A percentile compares a stretch with the other conserved stretches of the same genome.
Evolutionary conservation across 2,113 vertebrate species (phyloP).

Genomic region (Apteryx owenii): DNA sequence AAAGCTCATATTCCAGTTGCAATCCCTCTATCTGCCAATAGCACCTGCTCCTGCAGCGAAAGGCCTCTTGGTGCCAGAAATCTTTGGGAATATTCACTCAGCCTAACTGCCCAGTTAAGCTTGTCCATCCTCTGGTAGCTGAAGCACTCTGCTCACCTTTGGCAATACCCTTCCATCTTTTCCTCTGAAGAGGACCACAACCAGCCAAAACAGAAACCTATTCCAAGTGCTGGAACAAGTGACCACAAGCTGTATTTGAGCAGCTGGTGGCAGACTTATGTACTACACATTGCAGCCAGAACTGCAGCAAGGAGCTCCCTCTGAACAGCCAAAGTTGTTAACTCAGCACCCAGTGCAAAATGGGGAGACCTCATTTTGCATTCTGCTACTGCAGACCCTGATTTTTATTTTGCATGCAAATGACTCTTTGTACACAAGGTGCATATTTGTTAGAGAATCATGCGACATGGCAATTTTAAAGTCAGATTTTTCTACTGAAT

Average conservation of each 20-base stretch:
- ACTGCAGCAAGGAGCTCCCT: background rate
- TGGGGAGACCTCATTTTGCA: background rate
- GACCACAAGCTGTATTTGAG: background rate
- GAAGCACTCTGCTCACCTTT: background rate
- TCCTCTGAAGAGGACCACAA: background rate
- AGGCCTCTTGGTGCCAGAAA: background rate
- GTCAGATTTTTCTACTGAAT: background rate
- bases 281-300: background rate
- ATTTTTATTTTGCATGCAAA: background rate
- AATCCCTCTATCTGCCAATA: background rate
- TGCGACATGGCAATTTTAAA: background rate
- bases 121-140: background rate
- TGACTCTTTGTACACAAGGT: background rate
- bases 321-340: background rate
- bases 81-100: background rate
- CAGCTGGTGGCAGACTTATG: background rate
- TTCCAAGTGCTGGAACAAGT: background rate
- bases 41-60: background rate
- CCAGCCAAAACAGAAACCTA: background rate
- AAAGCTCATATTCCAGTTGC: background rate
- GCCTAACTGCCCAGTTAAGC: rapidly evolving
- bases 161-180: background rate
- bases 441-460: background rate
- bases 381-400: background rate
- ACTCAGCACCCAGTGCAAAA: background rate